These are phyloP conservation scores for Heterodera carotae DNA, from an alignment of 1,140 invertebrate species.

Conservation along the genomic window DNA sequence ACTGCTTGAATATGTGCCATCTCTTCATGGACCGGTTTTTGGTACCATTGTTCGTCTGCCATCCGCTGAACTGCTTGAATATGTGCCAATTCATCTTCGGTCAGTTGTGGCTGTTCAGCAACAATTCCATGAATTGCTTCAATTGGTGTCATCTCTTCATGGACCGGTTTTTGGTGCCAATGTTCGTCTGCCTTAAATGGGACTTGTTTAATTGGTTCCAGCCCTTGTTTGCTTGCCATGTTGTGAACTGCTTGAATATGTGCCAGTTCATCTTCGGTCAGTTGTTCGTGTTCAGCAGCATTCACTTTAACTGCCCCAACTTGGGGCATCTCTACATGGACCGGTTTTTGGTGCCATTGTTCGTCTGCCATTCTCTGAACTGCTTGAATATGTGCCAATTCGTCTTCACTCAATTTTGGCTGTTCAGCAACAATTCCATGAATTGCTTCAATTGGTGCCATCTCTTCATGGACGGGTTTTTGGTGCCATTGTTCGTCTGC, in stretches of 20 bases:
- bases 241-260: slow-evolving; percentile 32
- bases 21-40: too few species aligned
- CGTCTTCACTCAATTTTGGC: slow-evolving; percentile 32
- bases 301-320: too few species aligned
- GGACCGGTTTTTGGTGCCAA: too few species aligned
- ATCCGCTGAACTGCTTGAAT: slow-evolving; percentile 28
- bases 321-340: neutral
- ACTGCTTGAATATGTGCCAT: slow-evolving; percentile 45
- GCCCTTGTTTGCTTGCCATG: slow-evolving; percentile 41
- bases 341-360: neutral
- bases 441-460: too few species aligned
- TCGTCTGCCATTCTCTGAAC: neutral
- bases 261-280: neutral
- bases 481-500: neutral
- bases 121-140: slow-evolving; percentile 21
- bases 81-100: neutral
- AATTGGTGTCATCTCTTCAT: slow-evolving; percentile 15
- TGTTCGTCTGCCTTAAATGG: neutral
- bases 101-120: slow-evolving; percentile 36
- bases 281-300: too few species aligned
- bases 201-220: neutral
- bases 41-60: neutral
- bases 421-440: too few species aligned
- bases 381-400: slow-evolving; percentile 18
- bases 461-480: neutral